Evolutionary conservation across 2,888 invertebrate genomes (phyloP), one percentile per base, ranked within the genome.

Genomic region (Ophonus ardosiacus): DNA sequence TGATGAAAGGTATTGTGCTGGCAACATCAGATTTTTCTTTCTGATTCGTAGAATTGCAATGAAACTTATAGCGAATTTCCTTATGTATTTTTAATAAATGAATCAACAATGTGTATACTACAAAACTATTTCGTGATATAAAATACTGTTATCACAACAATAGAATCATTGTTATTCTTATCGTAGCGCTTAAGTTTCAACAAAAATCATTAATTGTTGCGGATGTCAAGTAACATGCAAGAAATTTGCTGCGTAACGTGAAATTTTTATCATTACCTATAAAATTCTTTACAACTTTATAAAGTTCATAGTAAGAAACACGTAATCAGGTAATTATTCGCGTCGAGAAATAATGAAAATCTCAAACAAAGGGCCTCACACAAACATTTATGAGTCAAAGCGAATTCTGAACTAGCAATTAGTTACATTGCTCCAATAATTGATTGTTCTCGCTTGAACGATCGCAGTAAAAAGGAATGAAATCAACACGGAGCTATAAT

Each of bases 351-450:
- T 79, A 79, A 79, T 79, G 21, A 79, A 59, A 79, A 61, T 31
- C 17, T 59, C 31, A 79, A 57, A 79, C 79, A 79, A 79, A 79
- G 61, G 31, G 59, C 79, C 79, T 18, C 59, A 79, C 61, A 74
- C 71, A 74, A 74, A 74, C 71, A 43, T 74, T 74, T 74, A 74
- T 18, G 71, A 74, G 17, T 59, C 79, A 79, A 18, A 79, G 24
- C 38, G 79, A 79, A 79, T 79, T 79, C 61, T 59, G 18, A 79
- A 79, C 79, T 61, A 59, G 79, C 79, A 79, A 79, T 79, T 79
- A 79, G 59, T 79, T 79, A 59, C 79, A 79, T 79, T 79, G 61
- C 59, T 61, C 24, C 61, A 61, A 79, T 79, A 59, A 79, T 79
- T 79, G 59, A 79, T 78, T 78, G 18, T 74, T 74, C 71, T 15